A percentile compares a stretch with the other conserved stretches of the same genome.
phyloP scores from a whole-genome alignment of 2,113 vertebrate species.

The Anseranas semipalmata region DNA sequence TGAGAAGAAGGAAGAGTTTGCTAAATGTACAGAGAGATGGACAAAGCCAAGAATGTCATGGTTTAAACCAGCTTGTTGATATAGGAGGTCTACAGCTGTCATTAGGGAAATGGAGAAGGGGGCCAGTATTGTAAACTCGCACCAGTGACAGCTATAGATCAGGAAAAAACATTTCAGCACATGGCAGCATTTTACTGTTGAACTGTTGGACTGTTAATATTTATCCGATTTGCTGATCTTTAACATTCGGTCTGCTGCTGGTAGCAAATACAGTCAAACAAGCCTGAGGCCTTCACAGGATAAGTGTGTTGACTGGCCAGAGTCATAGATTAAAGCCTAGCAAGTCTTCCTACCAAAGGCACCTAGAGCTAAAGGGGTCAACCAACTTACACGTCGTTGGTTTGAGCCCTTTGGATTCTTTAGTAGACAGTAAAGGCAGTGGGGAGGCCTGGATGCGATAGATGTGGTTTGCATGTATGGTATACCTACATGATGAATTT shows the following conservation, averaged over 20 bases:
- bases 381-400: neutral
- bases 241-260: neutral
- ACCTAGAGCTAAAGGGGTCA: neutral
- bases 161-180: neutral
- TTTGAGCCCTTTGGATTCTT: neutral
- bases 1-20: neutral
- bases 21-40: neutral
- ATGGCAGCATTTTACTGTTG: neutral
- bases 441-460: neutral
- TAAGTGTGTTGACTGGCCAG: neutral
- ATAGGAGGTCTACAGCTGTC: slow-evolving; percentile 56
- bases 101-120: slow-evolving; percentile 15
- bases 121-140: neutral
- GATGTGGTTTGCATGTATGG: neutral
- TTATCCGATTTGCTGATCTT: slow-evolving; percentile 23
- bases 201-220: slow-evolving; percentile 6
- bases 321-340: neutral
- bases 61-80: slow-evolving; percentile 22
- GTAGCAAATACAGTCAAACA: neutral
- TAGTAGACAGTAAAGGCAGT: neutral
- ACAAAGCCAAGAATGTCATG: neutral
- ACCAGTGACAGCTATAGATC: neutral
- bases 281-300: neutral
- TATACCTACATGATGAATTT: neutral
- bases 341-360: neutral